Evolutionary conservation across 2,797 vertebrate genomes (phyloP), one percentile per base, ranked within the genome.

Genomic region (Cyclopterus lumpus): DNA sequence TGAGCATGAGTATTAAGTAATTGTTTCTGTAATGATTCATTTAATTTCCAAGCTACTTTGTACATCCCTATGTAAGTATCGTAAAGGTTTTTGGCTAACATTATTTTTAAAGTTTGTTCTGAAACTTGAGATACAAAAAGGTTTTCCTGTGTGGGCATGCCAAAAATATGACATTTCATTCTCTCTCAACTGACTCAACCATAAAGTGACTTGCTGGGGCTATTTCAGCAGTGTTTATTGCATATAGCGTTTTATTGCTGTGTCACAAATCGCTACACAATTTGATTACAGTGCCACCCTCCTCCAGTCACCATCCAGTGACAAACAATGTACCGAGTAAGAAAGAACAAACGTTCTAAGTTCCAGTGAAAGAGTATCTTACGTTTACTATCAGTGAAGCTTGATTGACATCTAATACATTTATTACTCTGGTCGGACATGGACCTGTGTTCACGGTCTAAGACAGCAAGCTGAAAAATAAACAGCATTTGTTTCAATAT

Each of bases 191-290:
- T 59, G 71, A 79, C 65, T 73, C 63, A 71, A 51, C 44, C 58
- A 24, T 80, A 54, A 77, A 73, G 63, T 48, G 82, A 81, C 73
- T 81, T 71, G 67, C 40, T 63, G 38, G 18, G 66, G 71, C 26
- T 77, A 49, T 65, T 59, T 59, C 79, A 44, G 65, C 73, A 84
- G 61, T 22, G 44, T 73, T 77, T 59, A 71, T 72, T 8, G 3
- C 69, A 70, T n/a, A 11, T 15, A n/a, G 46, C 18, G 14, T 53
- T 62, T 71, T 73, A 64, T 51, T 64, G 71, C 64, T 36, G 63
- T 54, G 24, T 34, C 68, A 77, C 55, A 65, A 80, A 79, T 58
- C 16, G 7, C 30, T 68, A 62, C 53, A 55, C 66, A 60, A 49
- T 82, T 77, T 75, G 68, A 81, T 71, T 70, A 22, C 15, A 44